phyloP scores from a whole-genome alignment of 2,113 vertebrate genomes.

The Dasyornis broadbenti region DNA sequence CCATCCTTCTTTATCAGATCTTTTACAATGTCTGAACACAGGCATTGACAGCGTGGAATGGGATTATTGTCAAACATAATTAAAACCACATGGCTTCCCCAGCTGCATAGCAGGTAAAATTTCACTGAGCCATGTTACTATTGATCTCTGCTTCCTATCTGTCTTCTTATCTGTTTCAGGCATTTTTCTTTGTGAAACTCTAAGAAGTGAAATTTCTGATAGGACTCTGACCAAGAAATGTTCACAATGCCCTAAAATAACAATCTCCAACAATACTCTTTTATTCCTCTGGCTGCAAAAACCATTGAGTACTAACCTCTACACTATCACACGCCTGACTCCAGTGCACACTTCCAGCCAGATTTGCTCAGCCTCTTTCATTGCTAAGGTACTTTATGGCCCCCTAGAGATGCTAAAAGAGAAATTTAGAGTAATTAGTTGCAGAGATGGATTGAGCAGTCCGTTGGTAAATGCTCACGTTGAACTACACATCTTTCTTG shows the following conservation, averaged over 20 bases:
- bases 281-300: conserved; percentile 30
- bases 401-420: background rate
- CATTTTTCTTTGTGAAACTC: background rate
- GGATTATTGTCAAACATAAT: conserved; percentile 1
- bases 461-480: background rate
- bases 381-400: conserved; percentile 10
- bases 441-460: background rate
- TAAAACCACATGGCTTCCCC: background rate
- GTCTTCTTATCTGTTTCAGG: background rate
- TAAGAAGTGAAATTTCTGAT: background rate
- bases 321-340: background rate
- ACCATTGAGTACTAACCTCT: background rate
- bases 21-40: background rate
- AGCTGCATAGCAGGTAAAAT: background rate
- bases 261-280: background rate
- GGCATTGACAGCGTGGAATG: background rate
- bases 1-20: background rate
- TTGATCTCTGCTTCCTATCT: background rate
- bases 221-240: background rate
- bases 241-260: background rate
- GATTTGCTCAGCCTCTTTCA: background rate
- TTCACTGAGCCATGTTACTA: background rate
- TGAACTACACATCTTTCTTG: conserved; percentile 70
- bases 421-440: background rate
- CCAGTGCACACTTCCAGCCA: background rate